Conservation (phyloP, 2,888 invertebrate species). For the Formica aserva region DNA sequence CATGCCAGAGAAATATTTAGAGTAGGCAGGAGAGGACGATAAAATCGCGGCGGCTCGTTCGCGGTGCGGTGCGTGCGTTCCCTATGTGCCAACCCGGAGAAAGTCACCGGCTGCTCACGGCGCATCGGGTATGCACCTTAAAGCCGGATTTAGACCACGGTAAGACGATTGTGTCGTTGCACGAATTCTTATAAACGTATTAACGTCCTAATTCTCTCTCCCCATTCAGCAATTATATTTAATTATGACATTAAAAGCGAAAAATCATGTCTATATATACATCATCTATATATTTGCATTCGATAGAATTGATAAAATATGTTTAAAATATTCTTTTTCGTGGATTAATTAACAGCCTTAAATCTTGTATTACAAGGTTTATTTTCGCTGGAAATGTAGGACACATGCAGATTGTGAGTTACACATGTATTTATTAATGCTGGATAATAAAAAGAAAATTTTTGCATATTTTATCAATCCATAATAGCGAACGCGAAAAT, state of each 20-base stretch:
- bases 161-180: background rate
- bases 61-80: slow-evolving; percentile 11
- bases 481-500: too few species aligned
- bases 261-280: background rate
- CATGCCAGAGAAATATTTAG: slow-evolving; percentile 80
- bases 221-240: background rate
- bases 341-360: background rate
- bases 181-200: background rate
- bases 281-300: background rate
- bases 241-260: background rate
- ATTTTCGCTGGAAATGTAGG: background rate
- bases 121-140: slow-evolving; percentile 25
- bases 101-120: slow-evolving; percentile 36
- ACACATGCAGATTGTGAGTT: background rate
- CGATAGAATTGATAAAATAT: background rate
- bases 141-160: slow-evolving; percentile 32
- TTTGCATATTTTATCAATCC: too few species aligned
- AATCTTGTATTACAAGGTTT: background rate
- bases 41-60: slow-evolving; percentile 63
- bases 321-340: background rate
- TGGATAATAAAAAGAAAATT: background rate
- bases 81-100: slow-evolving; percentile 36
- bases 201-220: background rate
- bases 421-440: background rate
- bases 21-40: slow-evolving; percentile 77